A percentile compares a stretch with the other conserved stretches of the same genome.
Evolutionary conservation across 2,113 vertebrate genomes (phyloP).

Genomic region (Marcusenius ussheri): DNA sequence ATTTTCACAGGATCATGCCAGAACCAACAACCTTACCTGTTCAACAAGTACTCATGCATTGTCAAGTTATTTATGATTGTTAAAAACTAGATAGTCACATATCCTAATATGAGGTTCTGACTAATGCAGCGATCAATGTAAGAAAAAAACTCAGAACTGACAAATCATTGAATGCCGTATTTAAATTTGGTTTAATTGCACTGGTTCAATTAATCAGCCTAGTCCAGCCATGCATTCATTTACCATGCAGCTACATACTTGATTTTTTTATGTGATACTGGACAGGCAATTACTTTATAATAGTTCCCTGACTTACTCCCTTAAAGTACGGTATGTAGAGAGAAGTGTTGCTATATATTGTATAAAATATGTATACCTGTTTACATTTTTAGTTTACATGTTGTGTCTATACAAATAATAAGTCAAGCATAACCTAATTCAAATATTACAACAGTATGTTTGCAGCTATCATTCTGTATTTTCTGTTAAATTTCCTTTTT

Average conservation of each 20-base stretch:
- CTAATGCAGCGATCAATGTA: neutral
- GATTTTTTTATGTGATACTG: neutral
- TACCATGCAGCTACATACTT: neutral
- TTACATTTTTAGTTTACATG: neutral
- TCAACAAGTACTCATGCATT: neutral
- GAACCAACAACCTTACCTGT: neutral
- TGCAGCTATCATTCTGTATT: neutral
- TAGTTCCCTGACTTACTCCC: neutral
- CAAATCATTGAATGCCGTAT: neutral
- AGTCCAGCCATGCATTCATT: neutral
- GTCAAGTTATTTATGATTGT: neutral
- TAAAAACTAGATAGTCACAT: neutral
- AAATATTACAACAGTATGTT: neutral
- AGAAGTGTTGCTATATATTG: neutral
- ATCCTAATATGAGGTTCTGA: neutral
- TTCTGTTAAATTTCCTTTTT: neutral
- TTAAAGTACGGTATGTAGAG: neutral
- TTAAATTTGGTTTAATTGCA: neutral
- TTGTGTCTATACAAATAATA: neutral
- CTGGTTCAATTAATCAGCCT: neutral
- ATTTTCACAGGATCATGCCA: neutral
- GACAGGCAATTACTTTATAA: neutral
- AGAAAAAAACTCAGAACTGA: neutral
- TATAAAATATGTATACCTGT: neutral
- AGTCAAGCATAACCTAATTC: neutral